Percentiles rank a stretch among this genome's conserved stretches.
These are phyloP conservation scores for Ursus arctos DNA, from an alignment of 2,113 vertebrate genomes.

Conservation along the genomic window DNA sequence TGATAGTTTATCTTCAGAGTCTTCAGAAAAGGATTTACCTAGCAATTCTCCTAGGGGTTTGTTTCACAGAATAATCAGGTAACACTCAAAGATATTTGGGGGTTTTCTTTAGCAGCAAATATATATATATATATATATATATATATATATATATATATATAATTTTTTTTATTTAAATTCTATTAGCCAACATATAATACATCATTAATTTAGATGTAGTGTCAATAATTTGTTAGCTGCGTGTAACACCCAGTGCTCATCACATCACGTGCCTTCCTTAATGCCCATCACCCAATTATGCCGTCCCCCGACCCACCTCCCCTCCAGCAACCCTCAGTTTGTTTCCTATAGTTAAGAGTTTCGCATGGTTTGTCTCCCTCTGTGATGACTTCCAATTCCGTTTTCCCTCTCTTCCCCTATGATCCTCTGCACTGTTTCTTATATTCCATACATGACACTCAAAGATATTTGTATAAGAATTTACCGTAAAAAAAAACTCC, in stretches of 20 bases:
- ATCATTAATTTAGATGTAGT: neutral
- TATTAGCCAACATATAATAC: neutral
- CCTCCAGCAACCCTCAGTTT: no score
- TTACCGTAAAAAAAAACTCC: neutral
- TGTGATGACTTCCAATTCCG: no score
- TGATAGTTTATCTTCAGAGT: neutral
- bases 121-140: neutral
- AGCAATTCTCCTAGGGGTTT: neutral
- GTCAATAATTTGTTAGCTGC: neutral
- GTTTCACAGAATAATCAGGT: neutral
- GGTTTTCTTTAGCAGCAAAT: neutral
- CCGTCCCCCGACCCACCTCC: no score
- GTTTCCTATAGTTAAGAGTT: no score
- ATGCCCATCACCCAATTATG: neutral
- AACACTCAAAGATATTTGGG: neutral
- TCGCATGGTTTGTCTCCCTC: no score
- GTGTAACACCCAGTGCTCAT: neutral
- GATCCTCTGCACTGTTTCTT: no score
- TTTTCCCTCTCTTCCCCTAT: no score
- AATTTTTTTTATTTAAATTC: neutral
- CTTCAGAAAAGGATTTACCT: neutral
- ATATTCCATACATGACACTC: neutral
- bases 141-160: neutral
- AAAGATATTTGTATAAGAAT: neutral
- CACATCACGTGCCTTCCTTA: neutral